Evolutionary conservation across 2,888 invertebrate genomes (phyloP).

Genomic region (Barypeithes pellucidus): DNA sequence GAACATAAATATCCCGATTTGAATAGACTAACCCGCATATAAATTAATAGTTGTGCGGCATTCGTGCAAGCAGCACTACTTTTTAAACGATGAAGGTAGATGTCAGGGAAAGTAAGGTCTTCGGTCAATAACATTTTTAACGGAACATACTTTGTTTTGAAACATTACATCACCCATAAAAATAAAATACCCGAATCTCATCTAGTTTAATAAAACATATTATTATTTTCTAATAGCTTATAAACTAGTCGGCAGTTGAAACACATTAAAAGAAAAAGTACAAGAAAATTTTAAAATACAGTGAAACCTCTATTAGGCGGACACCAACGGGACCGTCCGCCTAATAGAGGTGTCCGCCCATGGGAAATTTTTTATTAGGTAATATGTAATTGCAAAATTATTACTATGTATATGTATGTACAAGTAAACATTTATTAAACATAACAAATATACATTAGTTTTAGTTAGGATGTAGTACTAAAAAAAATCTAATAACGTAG

Average conservation of each 20-base stretch:
- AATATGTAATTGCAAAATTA: too few species aligned
- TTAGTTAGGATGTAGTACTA: too few species aligned
- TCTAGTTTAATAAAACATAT: neutral
- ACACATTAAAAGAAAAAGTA: neutral
- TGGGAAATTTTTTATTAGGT: too few species aligned
- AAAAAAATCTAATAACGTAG: too few species aligned
- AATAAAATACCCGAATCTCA: slow-evolving; percentile 27
- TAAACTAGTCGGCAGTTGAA: neutral
- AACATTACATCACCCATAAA: slow-evolving; percentile 28
- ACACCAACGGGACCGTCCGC: too few species aligned
- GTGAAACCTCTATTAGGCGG: too few species aligned
- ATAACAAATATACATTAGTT: too few species aligned
- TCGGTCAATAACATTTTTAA: slow-evolving; percentile 36
- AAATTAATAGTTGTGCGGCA: slow-evolving; percentile 18
- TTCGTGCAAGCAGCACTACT: slow-evolving; percentile 15
- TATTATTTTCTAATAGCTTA: neutral
- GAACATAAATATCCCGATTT: too few species aligned
- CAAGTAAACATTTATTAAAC: too few species aligned
- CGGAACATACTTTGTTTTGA: slow-evolving; percentile 15
- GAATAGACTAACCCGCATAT: neutral
- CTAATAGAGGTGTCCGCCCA: too few species aligned
- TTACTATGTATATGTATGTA: too few species aligned
- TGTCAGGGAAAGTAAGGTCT: slow-evolving; percentile 37
- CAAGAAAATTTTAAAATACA: neutral
- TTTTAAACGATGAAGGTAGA: slow-evolving; percentile 36